A percentile compares a stretch with the other conserved stretches of the same genome.
These are phyloP conservation scores for Drosophila saltans DNA, from an alignment of 1,140 invertebrate species.

Conservation along the genomic window DNA sequence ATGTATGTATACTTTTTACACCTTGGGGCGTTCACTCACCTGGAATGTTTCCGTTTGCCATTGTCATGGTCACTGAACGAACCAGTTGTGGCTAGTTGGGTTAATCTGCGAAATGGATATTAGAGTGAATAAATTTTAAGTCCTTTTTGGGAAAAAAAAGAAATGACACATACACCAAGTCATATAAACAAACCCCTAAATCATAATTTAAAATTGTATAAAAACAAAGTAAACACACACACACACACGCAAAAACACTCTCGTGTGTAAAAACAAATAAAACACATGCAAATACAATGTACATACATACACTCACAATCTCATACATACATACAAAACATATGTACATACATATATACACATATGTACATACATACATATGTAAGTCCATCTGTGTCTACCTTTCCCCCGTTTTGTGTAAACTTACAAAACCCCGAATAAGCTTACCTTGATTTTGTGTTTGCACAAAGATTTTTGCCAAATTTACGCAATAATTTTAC, in stretches of 20 bases:
- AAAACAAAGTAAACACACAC: too few relatives aligned
- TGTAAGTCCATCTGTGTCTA: background rate
- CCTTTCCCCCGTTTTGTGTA: background rate
- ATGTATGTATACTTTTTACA: too few relatives aligned
- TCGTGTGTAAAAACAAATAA: too few relatives aligned
- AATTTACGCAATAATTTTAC: constrained; percentile 67
- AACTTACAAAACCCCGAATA: constrained; percentile 11
- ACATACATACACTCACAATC: too few relatives aligned
- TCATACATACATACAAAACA: too few relatives aligned
- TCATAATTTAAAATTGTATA: constrained; percentile 42
- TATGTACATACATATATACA: background rate
- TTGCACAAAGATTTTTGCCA: constrained; percentile 65
- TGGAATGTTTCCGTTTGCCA: constrained; percentile 57
- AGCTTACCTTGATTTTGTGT: constrained; percentile 56
- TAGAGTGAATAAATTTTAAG: background rate
- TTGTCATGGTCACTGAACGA: constrained; percentile 41
- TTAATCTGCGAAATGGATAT: constrained; percentile 44
- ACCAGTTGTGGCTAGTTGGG: constrained; percentile 52
- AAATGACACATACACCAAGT: background rate
- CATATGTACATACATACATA: background rate
- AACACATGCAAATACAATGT: too few relatives aligned
- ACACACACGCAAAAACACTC: too few relatives aligned
- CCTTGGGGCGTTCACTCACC: constrained; percentile 26
- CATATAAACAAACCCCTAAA: constrained; percentile 2
- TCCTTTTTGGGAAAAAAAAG: background rate